Evolutionary conservation across 1,140 invertebrate species (phyloP), one percentile per base, ranked within the genome.

Genomic region (Lanistes nyassanus): DNA sequence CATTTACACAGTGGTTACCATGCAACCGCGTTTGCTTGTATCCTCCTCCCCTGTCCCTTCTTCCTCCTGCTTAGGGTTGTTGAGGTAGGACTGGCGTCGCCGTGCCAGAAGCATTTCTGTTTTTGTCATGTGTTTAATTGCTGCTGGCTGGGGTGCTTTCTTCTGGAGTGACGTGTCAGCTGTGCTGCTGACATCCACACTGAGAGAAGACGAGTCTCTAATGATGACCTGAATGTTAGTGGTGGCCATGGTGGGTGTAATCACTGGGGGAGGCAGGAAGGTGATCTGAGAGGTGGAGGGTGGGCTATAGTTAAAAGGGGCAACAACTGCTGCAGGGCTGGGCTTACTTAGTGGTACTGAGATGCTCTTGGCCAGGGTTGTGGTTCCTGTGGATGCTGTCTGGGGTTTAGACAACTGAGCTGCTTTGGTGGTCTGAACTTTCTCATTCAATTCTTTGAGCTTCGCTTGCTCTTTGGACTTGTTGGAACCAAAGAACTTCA

Each of bases 251-350:
- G 51, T 6, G 9, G 42, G n/a, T 0, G 62, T 2, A 11, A 29
- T 31, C 19, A 29, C 2, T n/a, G 47, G 29, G n/a, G n/a, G 65
- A n/a, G 56, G 37, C 11, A 56, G 39, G 34, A 42, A 26, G 29
- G 76, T 67, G 36, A 42, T 39, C 16, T 26, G 60, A 23, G 76
- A 39, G 55, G 65, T 69, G 36, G 68, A 53, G 19, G 76, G 80
- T 3, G 90, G 90, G 67, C 88, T 91, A 71, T 92, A 92, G 80
- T 92, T 92, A 75, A 91, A 92, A 0, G 91, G 91, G 23, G 91
- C 89, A 6, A 88, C 88, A n/a, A 88, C 87, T 55, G 86, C 79
- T 2, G 75, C 77, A n/a, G 76, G 73, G 64, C 79, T 80, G 6
- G 75, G 58, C n/a, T 74, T 75, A 29, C 53, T 56, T 16, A 70